Base-by-base conservation (phyloP, 37 sponge, comb jelly and placozoan species). In the Oopsacas minuta region DNA sequence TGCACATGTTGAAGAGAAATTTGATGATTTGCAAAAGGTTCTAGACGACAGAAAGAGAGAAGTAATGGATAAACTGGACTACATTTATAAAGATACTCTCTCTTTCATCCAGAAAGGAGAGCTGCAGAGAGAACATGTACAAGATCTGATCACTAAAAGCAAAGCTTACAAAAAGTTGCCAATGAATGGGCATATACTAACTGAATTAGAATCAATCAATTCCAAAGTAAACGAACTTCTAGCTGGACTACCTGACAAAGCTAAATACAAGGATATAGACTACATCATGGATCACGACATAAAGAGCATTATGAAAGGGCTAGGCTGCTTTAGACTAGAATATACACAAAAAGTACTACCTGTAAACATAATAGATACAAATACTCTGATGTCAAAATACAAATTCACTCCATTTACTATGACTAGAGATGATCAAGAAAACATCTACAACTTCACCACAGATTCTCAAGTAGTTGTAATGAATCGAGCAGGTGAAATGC, bases 321-420 rank as follows among this genome's bases (percentile, higher is more conserved):
- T 61, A 34, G 75, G 75, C 75, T 61, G 75, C 75, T 61, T 61
- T 34, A 61, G 75, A 12, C 75, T 61, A 7, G 28, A 61, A 61
- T 12, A 61, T 34, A 61, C 75, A 25, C 7, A 3, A n/a, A n/a
- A 61, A 5, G 28, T 61, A 7, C 20, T 61, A 3, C 75, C 75
- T 32, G 75, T 32, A 10, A 10, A 20, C 5, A n/a, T 12, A 61
- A 61, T 61, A 61, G 75, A 61, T 32, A 61, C 75, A 5, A 10
- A 12, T 61, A 61, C 75, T 7, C 28, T 34, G 1, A 5, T 3
- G 5, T 3, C 22, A 25, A 3, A 12, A 34, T 3, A 61, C 17
- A 12, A 12, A n/a, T 61, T 61, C 30, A 61, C 75, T 3, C 75
- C 75, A 20, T 61, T 61, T 34, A 34, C 75, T 3, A 61, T 61